phyloP scores from a whole-genome alignment of 2,113 vertebrate genomes.

The Uria aalge region DNA sequence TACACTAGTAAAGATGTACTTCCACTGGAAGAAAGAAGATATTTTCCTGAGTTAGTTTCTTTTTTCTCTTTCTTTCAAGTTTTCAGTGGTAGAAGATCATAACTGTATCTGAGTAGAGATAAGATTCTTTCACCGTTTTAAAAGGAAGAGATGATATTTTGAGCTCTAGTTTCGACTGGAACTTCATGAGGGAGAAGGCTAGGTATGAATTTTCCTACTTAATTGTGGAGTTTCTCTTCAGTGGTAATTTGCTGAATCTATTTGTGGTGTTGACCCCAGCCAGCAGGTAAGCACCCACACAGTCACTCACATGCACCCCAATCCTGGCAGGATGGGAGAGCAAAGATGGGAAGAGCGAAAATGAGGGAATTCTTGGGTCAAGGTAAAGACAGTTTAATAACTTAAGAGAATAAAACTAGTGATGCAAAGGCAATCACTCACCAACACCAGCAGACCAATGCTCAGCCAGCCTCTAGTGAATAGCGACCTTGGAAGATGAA shows the following conservation, averaged over 20 bases:
- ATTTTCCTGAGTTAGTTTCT: background rate
- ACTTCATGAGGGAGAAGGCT: background rate
- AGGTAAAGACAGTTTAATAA: background rate
- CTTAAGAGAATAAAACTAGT: background rate
- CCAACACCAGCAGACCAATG: background rate
- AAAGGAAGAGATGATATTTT: background rate
- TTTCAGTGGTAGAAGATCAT: background rate
- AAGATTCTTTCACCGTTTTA: background rate
- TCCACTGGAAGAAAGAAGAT: background rate
- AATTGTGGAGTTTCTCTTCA: background rate
- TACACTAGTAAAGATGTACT: background rate
- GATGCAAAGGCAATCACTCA: background rate
- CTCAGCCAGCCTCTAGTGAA: background rate
- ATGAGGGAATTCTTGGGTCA: background rate
- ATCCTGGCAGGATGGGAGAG: background rate
- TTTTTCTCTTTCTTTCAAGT: background rate
- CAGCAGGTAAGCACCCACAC: background rate
- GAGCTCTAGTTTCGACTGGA: background rate
- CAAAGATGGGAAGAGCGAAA: background rate
- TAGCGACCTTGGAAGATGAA: background rate
- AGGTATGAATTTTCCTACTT: background rate
- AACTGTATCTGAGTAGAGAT: background rate
- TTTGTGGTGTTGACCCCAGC: background rate
- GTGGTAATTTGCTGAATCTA: background rate
- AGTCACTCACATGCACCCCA: rapidly evolving